Evolutionary conservation across 30 jellyfish, hydroid and myxozoan genomes (phyloP), one percentile per base, ranked within the genome.

Genomic region (Hydractinia symbiolongicarpus): DNA sequence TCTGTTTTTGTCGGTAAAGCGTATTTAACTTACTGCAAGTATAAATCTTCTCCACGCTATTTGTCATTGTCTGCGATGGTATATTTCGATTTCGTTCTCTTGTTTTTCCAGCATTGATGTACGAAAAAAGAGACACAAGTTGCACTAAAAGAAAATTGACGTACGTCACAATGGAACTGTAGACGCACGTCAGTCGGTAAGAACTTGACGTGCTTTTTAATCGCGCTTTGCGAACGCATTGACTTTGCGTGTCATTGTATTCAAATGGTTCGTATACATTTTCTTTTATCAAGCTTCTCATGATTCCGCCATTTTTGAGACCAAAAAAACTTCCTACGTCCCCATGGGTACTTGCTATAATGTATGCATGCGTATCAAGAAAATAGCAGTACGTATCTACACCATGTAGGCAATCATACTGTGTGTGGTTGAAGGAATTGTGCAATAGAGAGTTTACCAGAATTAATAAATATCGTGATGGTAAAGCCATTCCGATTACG

Each of bases 301-400:
- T 64, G 19, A 88, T 83, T 51, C 54, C 73, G 49, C 96, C 96
- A 69, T 88, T 86, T n/a, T 76, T 54, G 21, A 64, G 14, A 6
- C 96, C 96, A 55, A 88, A 74, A 69, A 81, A 88, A 11, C 66
- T 64, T 17, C 96, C 91, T 14, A 72, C 84, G n/a, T 79, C 93
- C 0, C 9, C 78, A 14, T 91, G 84, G 60, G 79, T 83, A 60
- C 91, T 81, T 20, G 91, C 77, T 7, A 89, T 95, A 61, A 89
- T 76, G 53, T 79, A 89, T 50, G 95, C 96, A 80, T 79, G 80
- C 54, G 84, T 95, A 53, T 89, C 96, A 77, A 89, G 72, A 14
- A 89, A 88, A 62, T 89, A 89, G 40, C 74, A 64, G 69, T 13
- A 11, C 17, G 15, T 11, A 64, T 44, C 19, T n/a, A 64, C 40